These are phyloP conservation scores for Drosophila erecta DNA, from an alignment of 1,140 invertebrate species.

Conservation along the genomic window DNA sequence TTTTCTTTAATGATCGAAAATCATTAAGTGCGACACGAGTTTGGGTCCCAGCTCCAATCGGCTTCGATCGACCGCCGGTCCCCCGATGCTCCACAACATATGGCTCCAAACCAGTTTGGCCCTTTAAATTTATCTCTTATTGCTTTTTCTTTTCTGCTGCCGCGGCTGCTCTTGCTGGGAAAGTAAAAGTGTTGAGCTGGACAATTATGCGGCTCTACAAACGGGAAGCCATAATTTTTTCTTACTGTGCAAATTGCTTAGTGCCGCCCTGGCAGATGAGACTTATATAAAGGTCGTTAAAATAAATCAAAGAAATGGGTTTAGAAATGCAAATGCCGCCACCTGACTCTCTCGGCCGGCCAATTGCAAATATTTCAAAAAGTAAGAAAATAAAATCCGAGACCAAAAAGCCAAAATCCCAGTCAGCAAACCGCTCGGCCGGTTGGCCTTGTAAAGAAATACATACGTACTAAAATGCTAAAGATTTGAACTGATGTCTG, in stretches of 20 bases:
- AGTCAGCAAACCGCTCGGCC: constrained; percentile 39
- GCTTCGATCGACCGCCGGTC: constrained; percentile 28
- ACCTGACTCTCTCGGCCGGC: constrained; percentile 8
- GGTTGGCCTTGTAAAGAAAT: constrained; percentile 73
- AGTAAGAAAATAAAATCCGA: constrained; percentile 1
- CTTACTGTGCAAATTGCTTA: constrained; percentile 60
- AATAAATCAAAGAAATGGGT: constrained; percentile 69
- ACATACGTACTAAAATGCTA: constrained; percentile 41
- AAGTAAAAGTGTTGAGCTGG: constrained; percentile 76
- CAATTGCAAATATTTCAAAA: constrained; percentile 43
- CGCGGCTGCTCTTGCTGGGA: constrained; percentile 31
- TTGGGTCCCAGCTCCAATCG: constrained; percentile 33
- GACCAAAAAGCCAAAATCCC: constrained; percentile 24
- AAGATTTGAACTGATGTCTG: constrained; percentile 68
- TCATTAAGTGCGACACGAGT: constrained; percentile 64
- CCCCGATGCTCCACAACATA: background rate
- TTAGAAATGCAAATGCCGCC: constrained; percentile 39
- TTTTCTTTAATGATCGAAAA: constrained; percentile 58
- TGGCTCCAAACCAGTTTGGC: constrained; percentile 60
- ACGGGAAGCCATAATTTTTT: constrained; percentile 63
- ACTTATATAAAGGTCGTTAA: constrained; percentile 70
- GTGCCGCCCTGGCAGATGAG: constrained; percentile 60
- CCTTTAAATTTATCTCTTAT: constrained; percentile 39
- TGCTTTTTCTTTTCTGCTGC: constrained; percentile 25
- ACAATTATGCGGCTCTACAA: constrained; percentile 65